Percentiles rank a stretch among this genome's conserved stretches.
phyloP scores from a whole-genome alignment of 2,797 vertebrate genomes.

The Arremon aurantiirostris region DNA sequence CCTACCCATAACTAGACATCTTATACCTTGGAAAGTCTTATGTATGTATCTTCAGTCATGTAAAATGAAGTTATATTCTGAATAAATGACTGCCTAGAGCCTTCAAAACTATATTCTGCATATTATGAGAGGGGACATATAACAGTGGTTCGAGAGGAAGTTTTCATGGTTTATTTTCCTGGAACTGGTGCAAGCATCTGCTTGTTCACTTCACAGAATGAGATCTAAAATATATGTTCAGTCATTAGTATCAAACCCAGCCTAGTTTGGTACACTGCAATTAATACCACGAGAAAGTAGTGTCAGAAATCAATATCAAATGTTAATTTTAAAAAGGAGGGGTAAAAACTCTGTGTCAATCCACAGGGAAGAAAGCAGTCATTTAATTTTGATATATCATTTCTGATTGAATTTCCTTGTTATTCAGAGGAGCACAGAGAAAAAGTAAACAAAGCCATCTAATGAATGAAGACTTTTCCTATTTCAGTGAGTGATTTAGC shows the following conservation, averaged over 20 bases:
- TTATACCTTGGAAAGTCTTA: neutral
- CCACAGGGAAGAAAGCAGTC: neutral
- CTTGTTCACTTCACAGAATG: neutral
- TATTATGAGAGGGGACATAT: neutral
- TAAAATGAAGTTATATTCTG: neutral
- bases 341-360: neutral
- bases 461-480: neutral
- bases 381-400: neutral
- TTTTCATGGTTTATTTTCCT: neutral
- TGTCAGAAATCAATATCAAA: neutral
- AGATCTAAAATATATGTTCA: neutral
- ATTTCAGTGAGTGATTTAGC: neutral
- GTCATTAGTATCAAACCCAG: neutral
- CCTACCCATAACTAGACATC: neutral
- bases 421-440: neutral
- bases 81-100: neutral
- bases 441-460: neutral
- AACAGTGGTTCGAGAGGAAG: neutral
- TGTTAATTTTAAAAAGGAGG: neutral
- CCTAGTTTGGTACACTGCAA: neutral
- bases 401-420: neutral
- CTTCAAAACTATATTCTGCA: neutral
- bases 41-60: fast-evolving
- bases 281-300: neutral
- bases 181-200: neutral